Base-by-base conservation (phyloP, 2,888 invertebrate species). In the Diplolepis rosae region DNA sequence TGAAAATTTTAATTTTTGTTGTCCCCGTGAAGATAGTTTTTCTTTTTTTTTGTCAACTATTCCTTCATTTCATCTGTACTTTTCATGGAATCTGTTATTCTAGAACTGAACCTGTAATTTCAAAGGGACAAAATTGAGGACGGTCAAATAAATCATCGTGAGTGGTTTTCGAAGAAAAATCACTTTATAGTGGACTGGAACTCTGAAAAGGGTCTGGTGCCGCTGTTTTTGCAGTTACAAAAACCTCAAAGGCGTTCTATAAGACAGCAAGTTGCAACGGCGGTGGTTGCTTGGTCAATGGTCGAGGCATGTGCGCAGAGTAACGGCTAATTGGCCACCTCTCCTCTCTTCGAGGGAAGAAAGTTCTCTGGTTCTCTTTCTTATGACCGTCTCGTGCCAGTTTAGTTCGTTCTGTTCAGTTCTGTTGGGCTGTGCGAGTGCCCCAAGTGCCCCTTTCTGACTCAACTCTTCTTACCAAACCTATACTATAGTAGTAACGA, bases 241-340 rank as follows among this genome's bases (percentile, higher is more conserved):
- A 50, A 27, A 56, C 61, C 56, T 22, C 56, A 28, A 35, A 75
- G 67, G 3, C 45, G 51, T 65, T 32, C 61, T 68, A 48, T 67
- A 61, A 69, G 65, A 72, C 61, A 65, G 65, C 69, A 65, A 69
- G 69, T 65, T 18, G 9, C 18, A 35, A 61, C 13, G n/a, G 35
- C n/a, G 61, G 61, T 61, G 61, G 61, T 39, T 24, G 24, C 35
- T 61, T 61, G 39, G 61, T 61, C 61, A 61, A 39, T 66, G 72
- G 66, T 22, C 54, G 65, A 66, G 80, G 80, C 81, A 81, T 82
- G 80, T 80, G 82, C 77, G 72, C 73, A 79, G 82, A 83, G 84
- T 87, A 87, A 87, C 87, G 87, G 87, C 86, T 87, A 87, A 88
- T 87, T 87, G 87, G 83, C 87, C 87, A 85, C 84, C 83, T 85